Conservation (phyloP, 2,797 vertebrate genomes). For the Trachops cirrhosus region DNA sequence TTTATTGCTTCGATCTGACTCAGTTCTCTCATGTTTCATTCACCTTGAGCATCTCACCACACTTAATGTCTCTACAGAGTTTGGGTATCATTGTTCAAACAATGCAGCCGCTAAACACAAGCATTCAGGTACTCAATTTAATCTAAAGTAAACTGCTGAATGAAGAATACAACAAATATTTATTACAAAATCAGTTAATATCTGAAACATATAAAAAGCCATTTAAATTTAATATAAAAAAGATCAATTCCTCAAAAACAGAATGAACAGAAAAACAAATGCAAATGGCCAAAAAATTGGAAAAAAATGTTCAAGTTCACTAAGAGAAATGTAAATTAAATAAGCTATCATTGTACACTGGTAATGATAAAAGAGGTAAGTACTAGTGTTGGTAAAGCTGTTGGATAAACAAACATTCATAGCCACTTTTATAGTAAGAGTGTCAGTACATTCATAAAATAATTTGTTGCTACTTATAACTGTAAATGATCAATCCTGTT, state of each 20-base stretch:
- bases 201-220: not conserved
- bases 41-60: not conserved
- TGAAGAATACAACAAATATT: not conserved
- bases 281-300: not conserved
- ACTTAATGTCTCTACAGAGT: not conserved
- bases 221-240: not conserved
- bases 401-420: not conserved
- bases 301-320: not conserved
- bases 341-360: not conserved
- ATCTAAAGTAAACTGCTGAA: not conserved
- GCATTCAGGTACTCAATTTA: not conserved
- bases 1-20: not conserved
- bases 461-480: not conserved
- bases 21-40: not conserved
- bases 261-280: not conserved
- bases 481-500: not conserved
- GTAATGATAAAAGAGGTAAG: constrained; percentile 5
- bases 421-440: not conserved
- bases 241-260: not conserved
- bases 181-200: not conserved
- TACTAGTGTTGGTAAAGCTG: not conserved
- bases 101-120: not conserved
- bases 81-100: not conserved
- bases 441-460: not conserved
- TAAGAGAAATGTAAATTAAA: constrained; percentile 2